Evolutionary conservation across 92 coral and sea anemone genomes (phyloP), one percentile per base, ranked within the genome.

Genomic region (Epizoanthus stellaris): DNA sequence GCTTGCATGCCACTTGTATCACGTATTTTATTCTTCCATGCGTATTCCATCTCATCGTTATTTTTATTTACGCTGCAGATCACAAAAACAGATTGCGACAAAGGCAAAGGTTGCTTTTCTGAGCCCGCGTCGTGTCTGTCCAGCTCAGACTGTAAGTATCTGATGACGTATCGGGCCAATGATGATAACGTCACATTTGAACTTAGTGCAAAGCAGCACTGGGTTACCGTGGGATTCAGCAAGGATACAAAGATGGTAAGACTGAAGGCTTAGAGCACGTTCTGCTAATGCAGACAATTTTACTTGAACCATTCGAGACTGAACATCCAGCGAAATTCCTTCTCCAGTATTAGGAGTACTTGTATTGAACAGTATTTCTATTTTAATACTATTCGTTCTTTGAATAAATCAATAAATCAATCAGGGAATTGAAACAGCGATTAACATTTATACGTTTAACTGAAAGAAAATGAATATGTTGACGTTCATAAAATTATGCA

Each of bases 111-210:
- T 8, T 68, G 73, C 17, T 68, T 4, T 68, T 68, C 73, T 0
- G 11, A 68, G 73, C 73, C 73, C 49, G 49, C 73, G 9, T 38
- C 73, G 30, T 68, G 73, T 36, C 14, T 42, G 49, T 68, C 73
- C 20, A 68, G 73, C 66, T 5, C 13, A 9, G 67, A 53, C 49
- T 58, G 82, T 59, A 3, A 77, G 23, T 53, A 77, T n/a, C 82
- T 53, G 63, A 14, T 59, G 67, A 20, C 71, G 47, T 77, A n/a
- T 20, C 14, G 14, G 17, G 17, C 49, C 39, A 52, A 56, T 56
- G 43, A 59, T 19, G 82, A 52, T 5, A 34, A 59, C 64, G 52
- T 52, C 23, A 77, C 70, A 34, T 77, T 52, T 23, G 82, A 52
- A 15, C 69, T 77, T 14, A 59, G 64, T 15, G 73, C 73, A 2